A percentile compares a stretch with the other conserved stretches of the same genome.
phyloP scores from a whole-genome alignment of 2,113 vertebrate genomes.

The Eonycteris spelaea region DNA sequence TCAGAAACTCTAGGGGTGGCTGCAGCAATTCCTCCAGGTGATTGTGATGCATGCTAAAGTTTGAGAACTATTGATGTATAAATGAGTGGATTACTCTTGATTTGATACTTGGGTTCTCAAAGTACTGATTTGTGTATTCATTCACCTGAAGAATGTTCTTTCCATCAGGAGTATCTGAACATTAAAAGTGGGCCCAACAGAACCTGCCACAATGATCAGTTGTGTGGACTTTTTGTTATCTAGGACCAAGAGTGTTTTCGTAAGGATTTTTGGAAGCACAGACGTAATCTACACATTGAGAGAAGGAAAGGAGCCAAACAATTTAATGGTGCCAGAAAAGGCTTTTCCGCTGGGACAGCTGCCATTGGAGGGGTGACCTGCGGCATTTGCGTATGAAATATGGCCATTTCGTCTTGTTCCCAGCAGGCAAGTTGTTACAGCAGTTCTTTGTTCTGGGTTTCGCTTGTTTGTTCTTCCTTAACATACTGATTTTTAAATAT shows the following conservation, averaged over 20 bases:
- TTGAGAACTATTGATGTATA: neutral
- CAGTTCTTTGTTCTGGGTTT: neutral
- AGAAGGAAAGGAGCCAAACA: neutral
- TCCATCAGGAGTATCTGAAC: neutral
- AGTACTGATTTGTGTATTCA: neutral
- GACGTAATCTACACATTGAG: neutral
- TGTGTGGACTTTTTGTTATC: slow-evolving; percentile 23
- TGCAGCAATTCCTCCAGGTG: neutral
- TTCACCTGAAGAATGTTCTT: neutral
- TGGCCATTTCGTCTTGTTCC: neutral
- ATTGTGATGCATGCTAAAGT: neutral
- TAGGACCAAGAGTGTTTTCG: slow-evolving; percentile 31
- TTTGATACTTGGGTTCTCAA: neutral
- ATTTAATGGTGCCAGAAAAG: neutral
- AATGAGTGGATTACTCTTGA: neutral
- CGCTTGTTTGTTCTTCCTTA: neutral
- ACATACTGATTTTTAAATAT: neutral
- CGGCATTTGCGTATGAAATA: neutral
- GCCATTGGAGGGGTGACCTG: neutral
- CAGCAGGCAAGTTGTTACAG: neutral
- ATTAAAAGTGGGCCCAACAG: neutral
- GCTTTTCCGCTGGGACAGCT: slow-evolving; percentile 24
- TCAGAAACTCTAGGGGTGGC: neutral
- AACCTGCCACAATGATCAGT: slow-evolving; percentile 35
- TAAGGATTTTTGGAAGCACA: slow-evolving; percentile 34